Base-by-base conservation (phyloP, 2,797 vertebrate genomes). In the Neosilurus mollespiculum region DNA sequence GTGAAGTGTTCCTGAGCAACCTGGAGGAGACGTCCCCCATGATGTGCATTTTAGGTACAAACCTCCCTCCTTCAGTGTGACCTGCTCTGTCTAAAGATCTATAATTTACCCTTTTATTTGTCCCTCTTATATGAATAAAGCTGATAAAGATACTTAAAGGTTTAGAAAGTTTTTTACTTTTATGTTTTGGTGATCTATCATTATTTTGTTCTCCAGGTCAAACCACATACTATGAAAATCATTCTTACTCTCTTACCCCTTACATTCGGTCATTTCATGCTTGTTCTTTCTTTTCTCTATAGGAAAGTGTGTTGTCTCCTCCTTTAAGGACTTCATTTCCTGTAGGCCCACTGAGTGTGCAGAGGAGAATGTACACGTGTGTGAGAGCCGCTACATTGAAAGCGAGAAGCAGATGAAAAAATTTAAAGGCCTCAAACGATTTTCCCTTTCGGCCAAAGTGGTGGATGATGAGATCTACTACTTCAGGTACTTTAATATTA, bases 401-500 rank as follows among this genome's bases (percentile, higher is more conserved):
- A 95, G 94, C 0, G 98, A 99, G 92, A 98, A 97, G 85, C 97
- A 97, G 69, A 98, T 99, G 96, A 99, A 99, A 93, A 99, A 98
- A 87, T 99, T 98, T 87, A 99, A 99, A 90, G 97, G 97, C 30
- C 90, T 99, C 81, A 99, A 99, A 92, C 96, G 98, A 84, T 99
- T 99, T 92, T 99, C 98, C 0, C 96, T 97, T 75, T 98, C 98
- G 81, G 96, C 96, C 22, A 99, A 99, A 95, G 98, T 99, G 81
- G 96, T 98, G 87, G 98, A 99, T 89, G 98, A 99, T 81, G 98
- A 99, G 91, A 94, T 98, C 88, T 99, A 95, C 90, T 99, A 99
- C 90, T 99, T 99, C 92, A 99, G 98, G 98, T 99, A 91, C 89
- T 49, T 78, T 59, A 11, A 16, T 37, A 34, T 77, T 66, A 61